Evolutionary conservation across 2,113 vertebrate species (phyloP).

Genomic region (Corythornis cristatus): DNA sequence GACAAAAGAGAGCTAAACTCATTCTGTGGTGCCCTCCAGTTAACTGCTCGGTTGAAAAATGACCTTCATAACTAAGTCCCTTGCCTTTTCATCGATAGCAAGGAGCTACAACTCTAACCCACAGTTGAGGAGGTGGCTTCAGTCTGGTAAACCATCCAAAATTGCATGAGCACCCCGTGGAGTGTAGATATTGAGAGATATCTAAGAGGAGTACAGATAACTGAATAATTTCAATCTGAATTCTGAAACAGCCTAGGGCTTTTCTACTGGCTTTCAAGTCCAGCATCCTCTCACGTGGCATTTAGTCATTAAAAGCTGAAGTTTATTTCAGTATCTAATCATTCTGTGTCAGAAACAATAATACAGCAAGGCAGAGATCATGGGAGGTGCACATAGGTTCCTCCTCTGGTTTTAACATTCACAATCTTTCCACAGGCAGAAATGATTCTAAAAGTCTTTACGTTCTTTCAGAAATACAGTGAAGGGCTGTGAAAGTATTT

Average conservation of each 20-base stretch:
- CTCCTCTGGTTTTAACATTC: neutral
- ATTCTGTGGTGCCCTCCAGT: slow-evolving; percentile 74
- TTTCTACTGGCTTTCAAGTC: slow-evolving; percentile 58
- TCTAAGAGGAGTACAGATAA: slow-evolving; percentile 54
- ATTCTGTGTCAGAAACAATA: neutral
- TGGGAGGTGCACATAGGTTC: neutral
- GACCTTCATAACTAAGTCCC: slow-evolving; percentile 81
- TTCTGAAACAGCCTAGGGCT: slow-evolving; percentile 64
- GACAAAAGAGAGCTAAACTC: slow-evolving; percentile 72
- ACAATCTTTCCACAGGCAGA: neutral
- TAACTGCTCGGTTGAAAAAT: slow-evolving; percentile 84
- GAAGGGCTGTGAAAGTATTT: neutral
- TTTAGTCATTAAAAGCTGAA: slow-evolving; percentile 48
- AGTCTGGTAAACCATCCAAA: slow-evolving; percentile 71
- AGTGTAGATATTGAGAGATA: slow-evolving; percentile 73
- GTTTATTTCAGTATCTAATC: slow-evolving; percentile 34
- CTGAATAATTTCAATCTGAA: slow-evolving; percentile 70
- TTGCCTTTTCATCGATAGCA: slow-evolving; percentile 68
- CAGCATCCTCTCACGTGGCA: slow-evolving; percentile 42
- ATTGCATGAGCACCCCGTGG: slow-evolving; percentile 62
- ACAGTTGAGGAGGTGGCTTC: slow-evolving; percentile 67
- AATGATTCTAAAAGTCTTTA: neutral
- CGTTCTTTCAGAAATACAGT: neutral
- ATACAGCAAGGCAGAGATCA: neutral
- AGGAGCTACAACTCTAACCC: slow-evolving; percentile 71